phyloP scores from a whole-genome alignment of 2,113 vertebrate genomes.

The Holacanthus passer region DNA sequence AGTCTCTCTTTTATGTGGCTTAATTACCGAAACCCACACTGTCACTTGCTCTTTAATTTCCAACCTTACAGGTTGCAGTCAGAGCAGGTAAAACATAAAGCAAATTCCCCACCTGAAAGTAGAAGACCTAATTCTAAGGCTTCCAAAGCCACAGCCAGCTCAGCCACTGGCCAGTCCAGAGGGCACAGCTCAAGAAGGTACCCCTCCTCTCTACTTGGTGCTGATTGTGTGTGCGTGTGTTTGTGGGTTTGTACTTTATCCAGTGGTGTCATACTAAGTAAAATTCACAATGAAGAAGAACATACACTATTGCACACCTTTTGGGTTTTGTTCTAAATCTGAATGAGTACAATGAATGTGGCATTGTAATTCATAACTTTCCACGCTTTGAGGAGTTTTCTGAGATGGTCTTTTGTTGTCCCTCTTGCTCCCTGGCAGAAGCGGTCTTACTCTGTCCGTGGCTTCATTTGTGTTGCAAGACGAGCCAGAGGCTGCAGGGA shows the following conservation, averaged over 20 bases:
- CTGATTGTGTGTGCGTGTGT: constrained; percentile 59
- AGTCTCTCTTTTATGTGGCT: constrained; percentile 46
- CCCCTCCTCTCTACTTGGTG: constrained; percentile 76
- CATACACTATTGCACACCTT: constrained; percentile 10
- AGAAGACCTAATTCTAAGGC: constrained; percentile 98
- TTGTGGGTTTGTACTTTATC: constrained; percentile 41
- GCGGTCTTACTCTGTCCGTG: constrained; percentile 91
- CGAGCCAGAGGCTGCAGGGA: constrained; percentile 91
- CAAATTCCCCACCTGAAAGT: constrained; percentile 98
- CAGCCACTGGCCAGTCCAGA: constrained; percentile 95
- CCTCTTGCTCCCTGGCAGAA: constrained; percentile 83
- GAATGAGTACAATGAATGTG: constrained; percentile 33
- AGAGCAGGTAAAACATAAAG: constrained; percentile 99
- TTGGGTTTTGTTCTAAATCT: constrained; percentile 38
- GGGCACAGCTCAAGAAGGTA: constrained; percentile 99
- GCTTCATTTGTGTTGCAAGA: constrained; percentile 91
- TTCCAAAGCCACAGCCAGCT: constrained; percentile 98
- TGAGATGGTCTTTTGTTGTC: constrained; percentile 43
- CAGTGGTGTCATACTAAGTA: neutral
- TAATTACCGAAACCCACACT: constrained; percentile 66
- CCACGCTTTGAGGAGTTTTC: neutral
- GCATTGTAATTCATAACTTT: constrained; percentile 5
- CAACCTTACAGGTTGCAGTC: constrained; percentile 97
- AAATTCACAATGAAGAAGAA: neutral
- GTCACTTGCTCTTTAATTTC: constrained; percentile 80